Evolutionary conservation across 2,113 vertebrate species (phyloP).

Genomic region (Atherinomorus stipes): DNA sequence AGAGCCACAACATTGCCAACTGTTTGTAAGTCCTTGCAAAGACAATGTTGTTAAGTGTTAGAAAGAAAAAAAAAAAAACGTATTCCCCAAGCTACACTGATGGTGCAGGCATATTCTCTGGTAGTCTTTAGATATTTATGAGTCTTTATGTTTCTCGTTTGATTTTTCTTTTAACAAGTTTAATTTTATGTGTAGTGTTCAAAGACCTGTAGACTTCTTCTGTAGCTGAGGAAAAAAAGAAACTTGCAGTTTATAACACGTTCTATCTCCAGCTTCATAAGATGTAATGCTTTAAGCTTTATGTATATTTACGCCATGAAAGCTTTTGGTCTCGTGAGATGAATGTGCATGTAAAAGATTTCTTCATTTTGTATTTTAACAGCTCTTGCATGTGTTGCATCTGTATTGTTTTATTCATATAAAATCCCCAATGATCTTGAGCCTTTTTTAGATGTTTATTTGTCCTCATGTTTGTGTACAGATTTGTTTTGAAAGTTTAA

Average conservation of each 20-base stretch:
- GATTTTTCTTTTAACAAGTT: background rate
- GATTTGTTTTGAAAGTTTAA: slow-evolving; percentile 6
- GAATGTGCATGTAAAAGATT: slow-evolving; percentile 14
- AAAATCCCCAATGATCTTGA: background rate
- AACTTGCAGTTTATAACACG: slow-evolving; percentile 13
- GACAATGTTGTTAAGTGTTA: background rate
- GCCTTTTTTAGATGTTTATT: slow-evolving; percentile 4
- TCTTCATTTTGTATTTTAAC: slow-evolving; percentile 15
- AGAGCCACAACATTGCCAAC: background rate
- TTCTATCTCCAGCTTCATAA: slow-evolving; percentile 23
- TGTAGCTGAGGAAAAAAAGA: slow-evolving; percentile 7
- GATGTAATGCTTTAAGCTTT: slow-evolving; percentile 21
- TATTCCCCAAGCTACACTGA: background rate
- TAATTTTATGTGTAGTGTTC: slow-evolving; percentile 29
- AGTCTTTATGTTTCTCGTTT: background rate
- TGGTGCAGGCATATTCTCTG: background rate
- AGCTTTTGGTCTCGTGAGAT: slow-evolving; percentile 11
- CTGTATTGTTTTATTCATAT: background rate
- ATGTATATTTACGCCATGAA: slow-evolving; percentile 11
- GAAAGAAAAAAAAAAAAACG: background rate
- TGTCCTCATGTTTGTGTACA: background rate
- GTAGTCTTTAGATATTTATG: slow-evolving; percentile 17
- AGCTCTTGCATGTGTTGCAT: slow-evolving; percentile 1
- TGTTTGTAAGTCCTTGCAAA: slow-evolving; percentile 6
- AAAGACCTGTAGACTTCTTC: slow-evolving; percentile 14